A percentile compares a stretch with the other conserved stretches of the same genome.
Conservation (phyloP, 2,888 invertebrate genomes). For the Cryptus armator region DNA sequence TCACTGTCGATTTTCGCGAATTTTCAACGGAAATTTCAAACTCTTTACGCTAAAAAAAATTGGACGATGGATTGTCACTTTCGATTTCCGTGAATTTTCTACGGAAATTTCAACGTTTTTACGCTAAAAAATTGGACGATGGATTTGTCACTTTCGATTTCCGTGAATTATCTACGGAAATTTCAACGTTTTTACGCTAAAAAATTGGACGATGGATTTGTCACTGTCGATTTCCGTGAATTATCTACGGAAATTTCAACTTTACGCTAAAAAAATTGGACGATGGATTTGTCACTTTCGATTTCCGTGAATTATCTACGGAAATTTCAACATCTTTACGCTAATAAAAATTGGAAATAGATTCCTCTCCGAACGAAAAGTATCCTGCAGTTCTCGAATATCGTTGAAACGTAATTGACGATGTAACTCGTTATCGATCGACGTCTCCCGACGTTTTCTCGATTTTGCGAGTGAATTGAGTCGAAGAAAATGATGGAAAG, state of each 20-base stretch:
- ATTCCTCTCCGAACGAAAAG: background rate
- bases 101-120: too few species aligned
- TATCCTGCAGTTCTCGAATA: background rate
- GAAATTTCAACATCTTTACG: background rate
- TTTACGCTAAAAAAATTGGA: too few species aligned
- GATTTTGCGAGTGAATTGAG: background rate
- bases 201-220: background rate
- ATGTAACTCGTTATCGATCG: slow-evolving; percentile 27
- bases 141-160: slow-evolving; percentile 5
- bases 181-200: background rate
- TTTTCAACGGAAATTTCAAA: too few species aligned
- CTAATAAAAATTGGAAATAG: background rate
- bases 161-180: background rate
- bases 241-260: too few species aligned
- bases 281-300: slow-evolving; percentile 9
- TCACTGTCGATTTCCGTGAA: background rate
- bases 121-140: background rate
- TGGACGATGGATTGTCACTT: background rate
- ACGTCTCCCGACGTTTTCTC: background rate
- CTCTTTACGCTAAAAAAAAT: too few species aligned
- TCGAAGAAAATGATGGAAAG: slow-evolving; percentile 12
- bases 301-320: slow-evolving; percentile 5
- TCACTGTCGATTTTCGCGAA: background rate
- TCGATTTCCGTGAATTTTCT: background rate
- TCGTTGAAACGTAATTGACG: slow-evolving; percentile 28